Evolutionary conservation across 53 echinoderm and acorn worm genomes (phyloP), one percentile per base, ranked within the genome.

Genomic region (Apostichopus leukothele): DNA sequence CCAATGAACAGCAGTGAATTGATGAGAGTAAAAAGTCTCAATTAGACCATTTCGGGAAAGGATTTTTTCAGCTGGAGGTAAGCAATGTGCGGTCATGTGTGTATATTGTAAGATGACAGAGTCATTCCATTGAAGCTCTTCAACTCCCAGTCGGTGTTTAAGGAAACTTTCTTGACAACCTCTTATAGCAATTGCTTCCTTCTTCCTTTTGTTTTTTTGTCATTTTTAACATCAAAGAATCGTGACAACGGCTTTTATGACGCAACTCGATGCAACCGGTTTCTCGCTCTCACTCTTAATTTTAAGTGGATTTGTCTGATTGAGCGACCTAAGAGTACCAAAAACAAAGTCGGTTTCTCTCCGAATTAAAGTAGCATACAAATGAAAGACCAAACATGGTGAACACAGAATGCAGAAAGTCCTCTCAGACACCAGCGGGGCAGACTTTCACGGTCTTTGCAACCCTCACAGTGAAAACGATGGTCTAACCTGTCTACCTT

Each of bases 1-100:
- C 60, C 55, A 81, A 54, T 81, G 81, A 81, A n/a, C 71, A 71
- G 7, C 71, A 71, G n/a, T 71, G 71, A 71, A 71, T 71, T 18
- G 71, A 71, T 18, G 18, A 71, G 21, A 71, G 71, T 19, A 71
- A 71, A 21, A n/a, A 71, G 20, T 71, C 71, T n/a, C 71, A 71
- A 16, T 71, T 71, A 71, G 71, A 71, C 18, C 14, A 71, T 71
- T 71, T 71, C 6, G 20, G 20, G 63, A 71, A 71, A 71, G 20
- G 71, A 71, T 71, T 71, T 71, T 16, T 18, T 18, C 11, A 11
- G n/a, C 20, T 71, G 20, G 71, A 71, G 71, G 71, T 16, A 6
- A n/a, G 71, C 71, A 71, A 71, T 71, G 20, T 71, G 71, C 14
- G 18, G 18, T 71, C 71, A 71, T 71, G 71, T 71, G 71, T 71